Evolutionary conservation across 2,113 vertebrate species (phyloP).

Genomic region (Crotalus horridus): DNA sequence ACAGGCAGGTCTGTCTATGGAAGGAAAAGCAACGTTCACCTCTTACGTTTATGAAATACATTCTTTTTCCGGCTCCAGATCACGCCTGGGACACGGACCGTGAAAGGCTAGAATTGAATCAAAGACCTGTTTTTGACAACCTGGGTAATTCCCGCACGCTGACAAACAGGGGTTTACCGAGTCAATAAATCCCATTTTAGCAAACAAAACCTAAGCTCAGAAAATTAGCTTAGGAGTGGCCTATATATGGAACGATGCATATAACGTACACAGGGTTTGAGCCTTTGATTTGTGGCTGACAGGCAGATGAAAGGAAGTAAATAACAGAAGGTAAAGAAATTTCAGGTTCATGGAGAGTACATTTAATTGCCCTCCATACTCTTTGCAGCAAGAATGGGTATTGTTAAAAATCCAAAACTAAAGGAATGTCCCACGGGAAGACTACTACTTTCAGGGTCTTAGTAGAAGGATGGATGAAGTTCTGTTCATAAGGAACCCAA

Average conservation of each 20-base stretch:
- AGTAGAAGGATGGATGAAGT: no score
- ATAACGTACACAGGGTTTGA: not conserved
- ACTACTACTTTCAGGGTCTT: no score
- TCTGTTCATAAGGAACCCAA: no score
- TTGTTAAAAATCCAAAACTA: no score
- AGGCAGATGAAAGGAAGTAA: conserved; percentile 7
- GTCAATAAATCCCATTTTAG: not conserved
- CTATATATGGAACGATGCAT: not conserved
- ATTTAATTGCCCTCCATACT: not conserved
- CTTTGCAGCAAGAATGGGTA: no score
- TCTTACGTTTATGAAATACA: conserved; percentile 16
- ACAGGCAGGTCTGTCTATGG: not conserved
- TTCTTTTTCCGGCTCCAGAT: conserved; percentile 19
- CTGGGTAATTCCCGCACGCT: not conserved
- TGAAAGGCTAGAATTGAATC: conserved; percentile 11
- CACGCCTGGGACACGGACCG: not conserved
- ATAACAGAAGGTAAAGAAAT: conserved; percentile 1
- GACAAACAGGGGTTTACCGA: not conserved
- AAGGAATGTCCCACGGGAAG: no score
- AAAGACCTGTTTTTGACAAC: not conserved
- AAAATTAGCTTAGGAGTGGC: not conserved
- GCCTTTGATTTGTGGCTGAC: conserved; percentile 21
- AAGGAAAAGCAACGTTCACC: not conserved
- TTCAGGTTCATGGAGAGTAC: not conserved
- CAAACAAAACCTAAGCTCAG: not conserved